A percentile compares a stretch with the other conserved stretches of the same genome.
Conservation (phyloP, 2,797 vertebrate species). For the Tokudaia muenninki region DNA sequence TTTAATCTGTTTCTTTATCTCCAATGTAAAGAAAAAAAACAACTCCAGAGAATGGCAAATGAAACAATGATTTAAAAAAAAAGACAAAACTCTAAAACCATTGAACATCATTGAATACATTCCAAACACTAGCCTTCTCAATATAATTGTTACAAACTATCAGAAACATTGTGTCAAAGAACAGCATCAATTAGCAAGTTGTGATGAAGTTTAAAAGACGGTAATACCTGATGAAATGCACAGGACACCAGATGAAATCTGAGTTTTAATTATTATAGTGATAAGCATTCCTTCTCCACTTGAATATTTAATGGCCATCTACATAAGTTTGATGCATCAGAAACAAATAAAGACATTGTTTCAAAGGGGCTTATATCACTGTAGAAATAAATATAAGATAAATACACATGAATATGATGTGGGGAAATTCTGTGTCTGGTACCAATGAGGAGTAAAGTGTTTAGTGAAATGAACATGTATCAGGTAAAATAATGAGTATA, state of each 20-base stretch:
- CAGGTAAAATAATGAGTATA: background rate
- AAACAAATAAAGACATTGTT: background rate
- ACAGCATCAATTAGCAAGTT: background rate
- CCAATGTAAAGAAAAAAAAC: conserved; percentile 1
- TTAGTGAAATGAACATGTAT: background rate
- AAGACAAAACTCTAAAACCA: conserved; percentile 34
- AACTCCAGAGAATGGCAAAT: conserved; percentile 23
- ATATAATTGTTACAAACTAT: background rate
- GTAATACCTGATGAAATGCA: background rate
- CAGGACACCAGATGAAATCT: background rate
- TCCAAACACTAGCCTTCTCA: conserved; percentile 3
- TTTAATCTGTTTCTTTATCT: background rate
- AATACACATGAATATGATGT: background rate
- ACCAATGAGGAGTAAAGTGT: background rate
- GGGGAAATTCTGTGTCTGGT: background rate
- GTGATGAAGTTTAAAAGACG: background rate
- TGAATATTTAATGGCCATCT: conserved; percentile 18
- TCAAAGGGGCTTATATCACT: conserved; percentile 5
- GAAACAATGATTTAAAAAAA: background rate
- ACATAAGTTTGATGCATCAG: background rate
- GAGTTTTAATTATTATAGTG: background rate
- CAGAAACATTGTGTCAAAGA: background rate
- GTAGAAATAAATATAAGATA: background rate
- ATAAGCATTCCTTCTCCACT: conserved; percentile 28
- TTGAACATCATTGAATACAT: background rate